Conservation (phyloP, 2,888 invertebrate genomes). For the Malthinus seriepunctatus region DNA sequence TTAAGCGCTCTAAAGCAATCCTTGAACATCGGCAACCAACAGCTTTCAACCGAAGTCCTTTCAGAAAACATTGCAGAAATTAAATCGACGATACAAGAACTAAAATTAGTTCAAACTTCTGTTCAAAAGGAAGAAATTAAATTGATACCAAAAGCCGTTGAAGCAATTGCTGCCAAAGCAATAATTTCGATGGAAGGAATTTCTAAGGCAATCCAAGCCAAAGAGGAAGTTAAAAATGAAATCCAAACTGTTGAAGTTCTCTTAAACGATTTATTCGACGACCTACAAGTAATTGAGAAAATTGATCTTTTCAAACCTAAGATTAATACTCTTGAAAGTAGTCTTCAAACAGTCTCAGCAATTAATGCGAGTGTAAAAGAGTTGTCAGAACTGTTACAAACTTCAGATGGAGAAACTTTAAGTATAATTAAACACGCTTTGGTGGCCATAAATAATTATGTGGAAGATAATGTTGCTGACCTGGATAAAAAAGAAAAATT, state of each 20-base stretch:
- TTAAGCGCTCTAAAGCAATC: too few relatives aligned
- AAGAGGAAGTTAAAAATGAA: background rate
- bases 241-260: too few relatives aligned
- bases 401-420: background rate
- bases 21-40: too few relatives aligned
- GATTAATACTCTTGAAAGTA: too few relatives aligned
- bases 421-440: background rate
- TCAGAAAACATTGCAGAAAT: constrained; percentile 36
- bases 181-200: constrained; percentile 50
- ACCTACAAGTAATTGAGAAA: too few relatives aligned
- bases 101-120: too few relatives aligned
- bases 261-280: too few relatives aligned
- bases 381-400: background rate
- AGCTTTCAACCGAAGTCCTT: constrained; percentile 7
- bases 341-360: too few relatives aligned
- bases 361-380: background rate
- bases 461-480: background rate
- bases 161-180: constrained; percentile 50
- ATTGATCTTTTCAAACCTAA: too few relatives aligned
- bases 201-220: constrained; percentile 19
- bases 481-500: background rate
- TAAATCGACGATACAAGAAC: constrained; percentile 47
- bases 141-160: constrained; percentile 46
- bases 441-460: background rate
- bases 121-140: constrained; percentile 38